Evolutionary conservation across 1,140 invertebrate genomes (phyloP), one percentile per base, ranked within the genome.

Genomic region (Diachasmimorpha longicaudata): DNA sequence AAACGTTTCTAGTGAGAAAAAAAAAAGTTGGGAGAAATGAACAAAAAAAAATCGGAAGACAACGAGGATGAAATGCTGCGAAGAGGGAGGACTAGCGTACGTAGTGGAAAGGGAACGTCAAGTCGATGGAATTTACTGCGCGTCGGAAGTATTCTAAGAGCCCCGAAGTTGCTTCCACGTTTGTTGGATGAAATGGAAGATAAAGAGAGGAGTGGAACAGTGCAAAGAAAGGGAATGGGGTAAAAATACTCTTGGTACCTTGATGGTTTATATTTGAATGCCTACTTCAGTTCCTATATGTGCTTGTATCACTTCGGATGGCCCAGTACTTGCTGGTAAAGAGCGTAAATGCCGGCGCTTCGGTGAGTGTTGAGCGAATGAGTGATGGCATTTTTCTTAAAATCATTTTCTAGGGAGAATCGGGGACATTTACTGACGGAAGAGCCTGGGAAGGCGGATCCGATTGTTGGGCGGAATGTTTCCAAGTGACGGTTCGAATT

Each of bases 191-290:
- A 37, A 37, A 69, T 48, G 37, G 37, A 70, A 58, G 68, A 70
- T 37, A 58, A 42, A 70, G 31, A 39, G 36, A 11, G 14, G 31
- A 68, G 23, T 36, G 36, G n/a, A 39, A 46, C 8, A 16, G 6
- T 19, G 36, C 31, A 36, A 66, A 66, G 25, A 66, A 31, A 31
- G 25, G 11, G 25, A 66, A 66, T 66, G 36, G 36, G 16, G n/a
- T n/a, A n/a, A 4, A 37, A 39, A 68, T 68, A 55, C 80, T 75
- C 31, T 31, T 6, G 79, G 78, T 78, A 82, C 80, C 82, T 83
- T 82, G 80, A 77, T 81, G 81, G 83, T 86, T 86, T 86, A 86
- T 86, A 48, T 72, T 82, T 82, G 82, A 86, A 85, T 85, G 84
- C 82, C 81, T 87, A 80, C 80, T 84, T 81, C 77, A 82, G 76